Evolutionary conservation across 2,113 vertebrate species (phyloP), one percentile per base, ranked within the genome.

Genomic region (Motacilla alba): DNA sequence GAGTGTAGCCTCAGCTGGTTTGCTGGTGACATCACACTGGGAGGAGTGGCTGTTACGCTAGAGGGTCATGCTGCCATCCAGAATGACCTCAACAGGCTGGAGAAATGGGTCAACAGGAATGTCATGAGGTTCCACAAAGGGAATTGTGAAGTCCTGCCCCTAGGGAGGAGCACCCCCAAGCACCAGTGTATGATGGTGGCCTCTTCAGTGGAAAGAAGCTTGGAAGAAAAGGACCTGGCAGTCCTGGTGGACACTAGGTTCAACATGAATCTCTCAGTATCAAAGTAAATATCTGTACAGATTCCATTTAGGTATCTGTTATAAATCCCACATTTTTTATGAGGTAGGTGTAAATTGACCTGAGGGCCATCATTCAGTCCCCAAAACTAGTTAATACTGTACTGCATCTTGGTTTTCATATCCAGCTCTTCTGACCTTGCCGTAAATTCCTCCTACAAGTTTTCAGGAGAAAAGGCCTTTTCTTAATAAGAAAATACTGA

Each of bases 401-500:
- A 20, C 7, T 76, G 69, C 10, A 26, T 47, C 43, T 56, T 37
- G 55, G 9, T 80, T 95, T 92, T 86, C 21, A 37, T 83, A 76
- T 14, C 28, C 19, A 52, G 7, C 22, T 93, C 52, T 83, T 75
- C 22, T 68, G 52, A 81, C 50, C 52, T 66, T 84, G 18, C 31
- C 79, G 7, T 49, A 89, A 91, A 37, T 90, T 91, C 47, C 35
- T 83, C 14, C 59, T 79, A 64, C 3, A 13, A 88, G 66, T 83
- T 94, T 76, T 70, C 24, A 46, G 73, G 85, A 74, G 16, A 49
- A 77, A 85, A 58, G 1, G 1, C 18, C 3, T 74, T 16, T 72
- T 89, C n/a, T 77, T 89, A 74, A 16, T 37, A 93, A 49, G 11
- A 91, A 95, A 50, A 77, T 55, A 87, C 35, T 31, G 21, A 62